Conservation (phyloP, 2,888 invertebrate species). For the Trichacis sp. region DNA sequence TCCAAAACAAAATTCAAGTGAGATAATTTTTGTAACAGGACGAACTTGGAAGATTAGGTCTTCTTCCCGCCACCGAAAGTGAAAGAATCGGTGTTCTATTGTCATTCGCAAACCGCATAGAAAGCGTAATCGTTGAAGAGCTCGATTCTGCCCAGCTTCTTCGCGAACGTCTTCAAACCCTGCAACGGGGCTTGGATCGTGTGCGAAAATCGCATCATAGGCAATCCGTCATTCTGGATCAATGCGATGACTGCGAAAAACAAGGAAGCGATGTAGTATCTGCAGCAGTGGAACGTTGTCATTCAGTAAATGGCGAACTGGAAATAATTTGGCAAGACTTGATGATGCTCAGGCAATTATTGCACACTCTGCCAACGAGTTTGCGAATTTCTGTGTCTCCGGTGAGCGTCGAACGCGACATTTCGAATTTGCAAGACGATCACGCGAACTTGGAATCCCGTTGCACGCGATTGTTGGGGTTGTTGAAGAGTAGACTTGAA, state of each 20-base stretch:
- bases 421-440: conserved; percentile 80
- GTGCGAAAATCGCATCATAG: conserved; percentile 77
- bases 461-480: conserved; percentile 76
- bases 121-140: conserved; percentile 81
- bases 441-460: conserved; percentile 81
- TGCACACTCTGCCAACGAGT: conserved; percentile 83
- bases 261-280: conserved; percentile 83
- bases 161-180: conserved; percentile 80
- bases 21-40: no score
- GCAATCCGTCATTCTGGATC: conserved; percentile 73
- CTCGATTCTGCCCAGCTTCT: conserved; percentile 80
- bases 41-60: conserved; percentile 81
- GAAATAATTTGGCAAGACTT: conserved; percentile 83
- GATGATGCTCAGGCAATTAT: conserved; percentile 79
- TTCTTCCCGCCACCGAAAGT: conserved; percentile 80
- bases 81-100: conserved; percentile 82
- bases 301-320: conserved; percentile 78
- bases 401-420: conserved; percentile 80
- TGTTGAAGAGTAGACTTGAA: conserved; percentile 76
- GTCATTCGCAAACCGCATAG: conserved; percentile 78
- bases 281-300: conserved; percentile 80
- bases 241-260: conserved; percentile 79
- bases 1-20: no score
- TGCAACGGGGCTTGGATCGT: conserved; percentile 79
- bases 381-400: conserved; percentile 83